Conservation (phyloP, 2,113 vertebrate genomes). For the Bos taurus region ARS-UCD2.0 NC_037332.1:62713501-62714000, state of each 20-base stretch:
- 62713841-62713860: not conserved
- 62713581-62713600: not conserved
- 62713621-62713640: not conserved
- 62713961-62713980: not conserved
- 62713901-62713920: not conserved
- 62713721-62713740: not conserved
- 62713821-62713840: not conserved
- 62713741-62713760: not conserved
- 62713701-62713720: not conserved
- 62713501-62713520: not conserved
- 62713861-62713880: not conserved
- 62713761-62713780: not conserved
- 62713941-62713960: not conserved
- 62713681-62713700: not conserved
- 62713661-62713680: not conserved
- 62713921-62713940: not conserved
- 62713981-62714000: not conserved
- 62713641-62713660: not conserved
- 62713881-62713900: not conserved
- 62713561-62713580: not conserved
- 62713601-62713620: not conserved
- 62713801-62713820: not conserved
- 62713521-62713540: not conserved
- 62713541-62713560: not conserved
- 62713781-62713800: not conserved